These are phyloP conservation scores for Perizoma flavofasciatum DNA, from an alignment of 2,888 invertebrate species.

Conservation along the genomic window DNA sequence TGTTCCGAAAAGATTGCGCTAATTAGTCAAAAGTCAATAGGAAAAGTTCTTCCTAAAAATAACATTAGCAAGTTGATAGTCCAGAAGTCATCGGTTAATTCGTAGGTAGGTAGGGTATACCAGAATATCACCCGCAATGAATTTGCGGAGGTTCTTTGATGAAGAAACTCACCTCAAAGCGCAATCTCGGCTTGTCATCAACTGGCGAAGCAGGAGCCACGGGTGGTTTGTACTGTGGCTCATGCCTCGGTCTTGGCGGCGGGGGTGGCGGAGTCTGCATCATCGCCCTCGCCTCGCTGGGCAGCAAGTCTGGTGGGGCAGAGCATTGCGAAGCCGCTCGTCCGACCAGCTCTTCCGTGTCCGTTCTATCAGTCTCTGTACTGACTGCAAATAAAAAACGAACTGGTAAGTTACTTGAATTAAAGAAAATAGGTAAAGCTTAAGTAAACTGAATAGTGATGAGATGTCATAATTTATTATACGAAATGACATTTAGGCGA, in stretches of 20 bases:
- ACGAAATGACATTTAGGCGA: background rate
- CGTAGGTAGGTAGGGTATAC: too few relatives aligned
- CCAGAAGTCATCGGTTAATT: too few relatives aligned
- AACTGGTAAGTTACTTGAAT: background rate
- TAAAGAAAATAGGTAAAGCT: background rate
- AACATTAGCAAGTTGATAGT: too few relatives aligned
- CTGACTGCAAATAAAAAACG: conserved; percentile 73
- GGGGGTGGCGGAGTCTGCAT: conserved; percentile 60
- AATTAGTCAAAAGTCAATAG: background rate
- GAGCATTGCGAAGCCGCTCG: conserved; percentile 86
- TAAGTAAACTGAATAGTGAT: too few relatives aligned
- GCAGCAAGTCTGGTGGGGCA: conserved; percentile 85
- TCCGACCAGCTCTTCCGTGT: conserved; percentile 88
- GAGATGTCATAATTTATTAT: too few relatives aligned
- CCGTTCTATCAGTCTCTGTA: conserved; percentile 86
- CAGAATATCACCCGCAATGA: too few relatives aligned
- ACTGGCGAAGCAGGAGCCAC: conserved; percentile 44
- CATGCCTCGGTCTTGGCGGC: conserved; percentile 42
- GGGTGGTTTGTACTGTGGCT: conserved; percentile 49
- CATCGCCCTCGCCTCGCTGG: conserved; percentile 82
- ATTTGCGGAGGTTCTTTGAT: too few relatives aligned
- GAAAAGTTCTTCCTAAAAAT: background rate
- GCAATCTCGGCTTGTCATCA: conserved; percentile 68
- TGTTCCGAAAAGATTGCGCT: background rate
- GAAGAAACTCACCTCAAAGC: conserved; percentile 76